These are phyloP conservation scores for Dysidea cf. avara DNA, from an alignment of 37 sponge, comb jelly and placozoan species.

Conservation along the genomic window DNA sequence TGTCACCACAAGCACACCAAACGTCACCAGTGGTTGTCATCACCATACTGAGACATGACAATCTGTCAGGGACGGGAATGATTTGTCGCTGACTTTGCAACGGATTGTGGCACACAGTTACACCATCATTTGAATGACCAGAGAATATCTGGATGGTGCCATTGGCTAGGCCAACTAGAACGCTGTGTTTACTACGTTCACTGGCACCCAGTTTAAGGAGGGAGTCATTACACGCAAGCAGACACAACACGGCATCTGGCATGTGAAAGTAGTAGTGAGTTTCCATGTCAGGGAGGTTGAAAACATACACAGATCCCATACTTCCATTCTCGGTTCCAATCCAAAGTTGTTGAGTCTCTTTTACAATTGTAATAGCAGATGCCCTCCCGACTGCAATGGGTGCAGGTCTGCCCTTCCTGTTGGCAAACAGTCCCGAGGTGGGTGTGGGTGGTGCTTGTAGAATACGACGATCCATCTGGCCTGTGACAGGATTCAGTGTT, in stretches of 20 bases:
- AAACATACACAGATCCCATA: conserved; percentile 84
- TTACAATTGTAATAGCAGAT: conserved; percentile 59
- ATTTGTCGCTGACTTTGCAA: conserved; percentile 57
- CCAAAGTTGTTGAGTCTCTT: conserved; percentile 75
- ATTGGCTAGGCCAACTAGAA: conserved; percentile 78
- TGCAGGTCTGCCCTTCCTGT: conserved; percentile 61
- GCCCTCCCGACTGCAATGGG: conserved; percentile 80
- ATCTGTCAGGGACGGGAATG: conserved; percentile 17
- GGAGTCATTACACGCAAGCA: conserved; percentile 52
- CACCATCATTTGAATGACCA: conserved; percentile 33
- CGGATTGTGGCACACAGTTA: conserved; percentile 56
- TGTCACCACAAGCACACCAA: conserved; percentile 72
- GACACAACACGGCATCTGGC: conserved; percentile 80
- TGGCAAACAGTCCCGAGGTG: conserved; percentile 71
- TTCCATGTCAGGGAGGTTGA: conserved; percentile 75
- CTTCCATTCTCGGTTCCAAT: conserved; percentile 81
- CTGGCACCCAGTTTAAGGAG: conserved; percentile 4
- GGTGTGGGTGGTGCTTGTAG: conserved; percentile 71
- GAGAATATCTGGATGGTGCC: conserved; percentile 75
- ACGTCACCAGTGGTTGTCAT: conserved; percentile 44
- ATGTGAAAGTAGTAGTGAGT: conserved; percentile 74
- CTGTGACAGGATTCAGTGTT: conserved; percentile 46
- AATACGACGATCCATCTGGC: conserved; percentile 37
- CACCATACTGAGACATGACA: conserved; percentile 58
- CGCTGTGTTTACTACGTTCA: conserved; percentile 45